These are phyloP conservation scores for Cephalopholis sonnerati DNA, from an alignment of 2,113 vertebrate genomes.

Conservation along the genomic window DNA sequence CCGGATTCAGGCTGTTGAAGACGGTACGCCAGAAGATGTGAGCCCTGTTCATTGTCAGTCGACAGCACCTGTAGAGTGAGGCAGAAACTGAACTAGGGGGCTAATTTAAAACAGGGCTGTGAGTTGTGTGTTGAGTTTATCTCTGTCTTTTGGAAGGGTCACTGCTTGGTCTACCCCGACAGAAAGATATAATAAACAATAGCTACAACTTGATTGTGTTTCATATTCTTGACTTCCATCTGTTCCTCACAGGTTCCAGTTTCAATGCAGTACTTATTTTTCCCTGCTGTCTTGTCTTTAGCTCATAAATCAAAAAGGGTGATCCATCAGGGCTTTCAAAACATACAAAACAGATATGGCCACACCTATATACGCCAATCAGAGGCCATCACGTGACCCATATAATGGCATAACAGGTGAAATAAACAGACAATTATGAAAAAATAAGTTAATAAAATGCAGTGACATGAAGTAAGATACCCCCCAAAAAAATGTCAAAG, in stretches of 20 bases:
- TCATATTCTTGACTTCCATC: neutral
- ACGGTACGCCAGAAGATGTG: conserved; percentile 10
- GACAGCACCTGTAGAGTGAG: conserved; percentile 10
- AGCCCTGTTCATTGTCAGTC: conserved; percentile 40
- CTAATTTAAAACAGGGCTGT: conserved; percentile 34
- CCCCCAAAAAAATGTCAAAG: too few relatives aligned
- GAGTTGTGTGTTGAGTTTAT: conserved; percentile 20
- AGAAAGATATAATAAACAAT: conserved; percentile 70
- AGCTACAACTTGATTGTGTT: conserved; percentile 30
- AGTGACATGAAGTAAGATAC: too few relatives aligned
- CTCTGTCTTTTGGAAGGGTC: conserved; percentile 46
- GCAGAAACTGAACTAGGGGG: conserved; percentile 26
- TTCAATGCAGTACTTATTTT: too few relatives aligned
- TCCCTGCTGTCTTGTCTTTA: neutral
- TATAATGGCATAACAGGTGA: too few relatives aligned
- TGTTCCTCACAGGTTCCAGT: neutral
- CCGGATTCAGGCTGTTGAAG: conserved; percentile 30
- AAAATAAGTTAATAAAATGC: too few relatives aligned
- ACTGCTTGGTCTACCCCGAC: conserved; percentile 47
- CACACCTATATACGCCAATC: too few relatives aligned
- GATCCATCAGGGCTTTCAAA: too few relatives aligned
- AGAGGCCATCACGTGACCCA: too few relatives aligned
- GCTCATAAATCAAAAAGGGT: neutral
- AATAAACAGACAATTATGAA: too few relatives aligned
- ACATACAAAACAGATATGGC: too few relatives aligned